phyloP scores from a whole-genome alignment of 2,113 vertebrate species.

The Melanerpes aurifrons region DNA sequence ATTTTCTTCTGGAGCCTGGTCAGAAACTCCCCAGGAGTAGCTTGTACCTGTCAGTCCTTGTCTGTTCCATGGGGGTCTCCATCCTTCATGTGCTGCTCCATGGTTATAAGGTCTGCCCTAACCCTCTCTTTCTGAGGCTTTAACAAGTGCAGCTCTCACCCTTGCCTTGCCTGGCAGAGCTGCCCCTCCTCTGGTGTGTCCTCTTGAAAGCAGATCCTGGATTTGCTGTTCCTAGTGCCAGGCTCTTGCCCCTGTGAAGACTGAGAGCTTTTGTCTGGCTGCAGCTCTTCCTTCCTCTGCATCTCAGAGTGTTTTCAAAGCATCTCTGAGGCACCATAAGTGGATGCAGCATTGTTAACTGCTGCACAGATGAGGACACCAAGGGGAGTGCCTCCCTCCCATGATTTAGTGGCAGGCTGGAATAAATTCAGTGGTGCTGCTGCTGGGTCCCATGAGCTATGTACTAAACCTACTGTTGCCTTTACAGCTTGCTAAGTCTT shows the following conservation, averaged over 20 bases:
- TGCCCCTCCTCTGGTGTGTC: too few relatives aligned
- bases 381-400: not conserved
- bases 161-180: too few relatives aligned
- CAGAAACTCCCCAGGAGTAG: too few relatives aligned
- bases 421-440: not conserved
- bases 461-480: constrained; percentile 9
- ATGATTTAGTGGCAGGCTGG: not conserved
- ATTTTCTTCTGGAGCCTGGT: too few relatives aligned
- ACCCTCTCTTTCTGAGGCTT: too few relatives aligned
- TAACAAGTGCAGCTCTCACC: too few relatives aligned
- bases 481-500: not conserved
- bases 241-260: not conserved
- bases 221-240: not conserved
- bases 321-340: not conserved
- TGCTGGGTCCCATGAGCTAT: not conserved
- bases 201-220: not conserved
- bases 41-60: too few relatives aligned
- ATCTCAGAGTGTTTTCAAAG: not conserved
- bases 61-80: too few relatives aligned
- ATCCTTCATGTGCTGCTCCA: too few relatives aligned
- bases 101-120: too few relatives aligned
- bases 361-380: not conserved
- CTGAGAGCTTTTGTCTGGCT: constrained; percentile 10
- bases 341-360: not conserved
- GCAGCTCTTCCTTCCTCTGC: not conserved